Conservation (phyloP, 2,888 invertebrate species). For the Andrena praecox region DNA sequence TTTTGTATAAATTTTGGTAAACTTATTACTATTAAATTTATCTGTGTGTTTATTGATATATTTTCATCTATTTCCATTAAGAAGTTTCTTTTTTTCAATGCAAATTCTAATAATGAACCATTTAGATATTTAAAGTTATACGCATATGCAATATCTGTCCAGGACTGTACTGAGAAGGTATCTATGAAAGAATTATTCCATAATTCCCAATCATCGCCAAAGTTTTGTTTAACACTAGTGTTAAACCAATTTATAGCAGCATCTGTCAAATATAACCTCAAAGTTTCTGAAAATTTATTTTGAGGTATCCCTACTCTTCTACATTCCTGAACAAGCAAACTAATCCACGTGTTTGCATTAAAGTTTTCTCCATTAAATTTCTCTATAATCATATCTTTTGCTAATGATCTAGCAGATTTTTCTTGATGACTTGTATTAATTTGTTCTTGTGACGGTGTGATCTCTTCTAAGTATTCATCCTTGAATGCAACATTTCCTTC, state of each 20-base stretch:
- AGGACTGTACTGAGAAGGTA: background rate
- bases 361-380: constrained; percentile 5
- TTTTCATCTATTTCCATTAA: background rate
- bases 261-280: background rate
- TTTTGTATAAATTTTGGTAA: background rate
- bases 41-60: background rate
- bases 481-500: too few species aligned
- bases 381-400: background rate
- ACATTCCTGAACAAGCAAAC: background rate
- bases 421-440: background rate
- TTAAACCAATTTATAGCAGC: background rate
- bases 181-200: background rate
- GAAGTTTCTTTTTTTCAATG: background rate
- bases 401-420: background rate
- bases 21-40: background rate
- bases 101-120: background rate
- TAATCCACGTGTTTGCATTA: background rate
- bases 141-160: background rate
- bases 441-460: too few species aligned
- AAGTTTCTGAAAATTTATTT: background rate
- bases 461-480: too few species aligned
- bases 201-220: background rate
- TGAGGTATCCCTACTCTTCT: background rate
- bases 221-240: too few species aligned
- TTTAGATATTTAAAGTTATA: constrained; percentile 1